Base-by-base conservation (phyloP, 2,888 invertebrate genomes). In the Oscheius sp. region DNA sequence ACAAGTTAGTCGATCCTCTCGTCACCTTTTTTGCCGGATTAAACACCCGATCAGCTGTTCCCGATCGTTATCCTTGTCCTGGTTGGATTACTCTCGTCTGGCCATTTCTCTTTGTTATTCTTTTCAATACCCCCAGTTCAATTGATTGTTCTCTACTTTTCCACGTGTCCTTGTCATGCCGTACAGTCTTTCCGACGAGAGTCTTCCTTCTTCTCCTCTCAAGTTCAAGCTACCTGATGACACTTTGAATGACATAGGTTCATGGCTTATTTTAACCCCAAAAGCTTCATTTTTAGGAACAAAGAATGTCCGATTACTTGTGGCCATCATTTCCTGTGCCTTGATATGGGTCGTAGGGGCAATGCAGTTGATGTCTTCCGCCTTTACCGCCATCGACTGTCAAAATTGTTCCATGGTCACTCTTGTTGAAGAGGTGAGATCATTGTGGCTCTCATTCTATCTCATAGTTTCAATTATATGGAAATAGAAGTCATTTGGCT, bases 401-500 rank as follows among this genome's bases (percentile, higher is more conserved):
- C 35, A 53, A 43, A 52, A 70, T 27, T 63, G 53, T 25, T 66
- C 75, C 1, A 75, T 72, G 69, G 35, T 53, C 5, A 75, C 75
- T 1, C 12, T 75, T 0, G 59, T 66, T 13, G 41, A 66, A 3
- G 75, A 75, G 23, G 75, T 75, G n/a, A 56, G 43, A n/a, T 23
- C 9, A 9, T 9, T 9, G 35, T 9, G 3, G 35, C 35, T 35
- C 35, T 35, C 35, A 6, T 35, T 35, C 16, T 52, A 2, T 29
- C 21, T 16, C 53, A 6, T 46, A 75, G 75, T 75, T 75, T 21
- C 45, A 73, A 21, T 69, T 75, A 0, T 29, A 21, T 16, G 59
- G 55, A 18, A 69, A 73, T 41, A 18, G 56, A 3, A 69, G 77
- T 18, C 78, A 75, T 61, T 73, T 84, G 21, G 78, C 79, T 13